Percentiles rank a stretch among this genome's conserved stretches.
Evolutionary conservation across 64 coral and sea anemone species (phyloP).

Genomic region (Porites lutea): DNA sequence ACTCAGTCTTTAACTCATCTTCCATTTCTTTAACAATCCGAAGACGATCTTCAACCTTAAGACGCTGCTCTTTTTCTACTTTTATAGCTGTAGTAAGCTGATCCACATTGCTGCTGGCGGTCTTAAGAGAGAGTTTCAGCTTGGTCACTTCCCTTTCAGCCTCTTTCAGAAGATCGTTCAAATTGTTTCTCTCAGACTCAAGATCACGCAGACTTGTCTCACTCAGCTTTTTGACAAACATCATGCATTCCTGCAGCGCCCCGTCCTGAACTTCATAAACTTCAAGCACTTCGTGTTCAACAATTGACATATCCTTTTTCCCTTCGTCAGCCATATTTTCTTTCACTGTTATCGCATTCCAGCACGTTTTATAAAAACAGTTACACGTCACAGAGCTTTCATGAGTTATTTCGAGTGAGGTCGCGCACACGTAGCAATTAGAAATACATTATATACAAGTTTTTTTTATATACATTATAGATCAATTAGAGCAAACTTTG

Average conservation of each 20-base stretch:
- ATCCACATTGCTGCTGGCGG: constrained; percentile 75
- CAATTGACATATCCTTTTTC: constrained; percentile 83
- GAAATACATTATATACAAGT: background rate
- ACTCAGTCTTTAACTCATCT: constrained; percentile 39
- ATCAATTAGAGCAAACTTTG: no score
- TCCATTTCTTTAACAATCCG: constrained; percentile 1
- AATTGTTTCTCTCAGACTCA: constrained; percentile 79
- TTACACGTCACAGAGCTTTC: constrained; percentile 28
- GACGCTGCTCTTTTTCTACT: constrained; percentile 50
- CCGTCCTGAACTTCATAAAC: constrained; percentile 85
- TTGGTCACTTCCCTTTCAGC: constrained; percentile 90
- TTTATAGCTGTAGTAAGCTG: constrained; percentile 45
- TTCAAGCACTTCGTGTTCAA: constrained; percentile 83
- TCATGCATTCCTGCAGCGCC: constrained; percentile 90
- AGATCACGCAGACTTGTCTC: constrained; percentile 87
- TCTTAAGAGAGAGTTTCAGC: constrained; percentile 77
- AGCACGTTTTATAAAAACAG: background rate
- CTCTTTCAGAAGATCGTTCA: constrained; percentile 84
- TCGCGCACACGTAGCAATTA: constrained; percentile 28
- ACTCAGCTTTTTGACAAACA: constrained; percentile 98
- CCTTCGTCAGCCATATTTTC: constrained; percentile 47
- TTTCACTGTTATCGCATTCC: background rate
- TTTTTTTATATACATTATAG: no score
- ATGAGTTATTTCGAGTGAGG: background rate
- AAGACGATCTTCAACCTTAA: constrained; percentile 36